Conservation (phyloP, 2,888 invertebrate genomes). For the Polydrusus tereticollis region DNA sequence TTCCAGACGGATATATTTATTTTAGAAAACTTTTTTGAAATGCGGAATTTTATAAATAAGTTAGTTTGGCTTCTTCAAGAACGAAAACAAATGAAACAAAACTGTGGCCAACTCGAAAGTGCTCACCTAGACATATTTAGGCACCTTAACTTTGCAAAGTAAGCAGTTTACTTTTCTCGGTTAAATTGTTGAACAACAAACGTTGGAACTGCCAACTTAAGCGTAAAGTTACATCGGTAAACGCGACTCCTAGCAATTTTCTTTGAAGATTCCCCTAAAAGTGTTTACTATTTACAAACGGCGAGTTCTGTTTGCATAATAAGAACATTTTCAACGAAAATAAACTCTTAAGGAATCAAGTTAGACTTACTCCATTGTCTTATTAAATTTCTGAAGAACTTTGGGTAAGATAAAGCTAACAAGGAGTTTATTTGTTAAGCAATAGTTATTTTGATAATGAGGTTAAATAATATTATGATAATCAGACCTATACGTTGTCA, state of each 20-base stretch:
- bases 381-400: background rate
- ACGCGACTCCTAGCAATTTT: conserved; percentile 21
- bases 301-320: conserved; percentile 13
- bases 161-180: conserved; percentile 19
- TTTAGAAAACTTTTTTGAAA: too few relatives aligned
- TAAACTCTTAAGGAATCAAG: background rate
- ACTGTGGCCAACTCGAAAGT: background rate
- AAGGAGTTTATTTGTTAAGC: background rate
- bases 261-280: conserved; percentile 17
- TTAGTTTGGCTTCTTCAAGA: background rate
- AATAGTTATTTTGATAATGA: too few relatives aligned
- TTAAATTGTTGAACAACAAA: conserved; percentile 17
- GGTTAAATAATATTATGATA: too few relatives aligned
- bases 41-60: too few relatives aligned
- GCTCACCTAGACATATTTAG: background rate
- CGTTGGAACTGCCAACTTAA: conserved; percentile 19
- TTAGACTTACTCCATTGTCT: background rate
- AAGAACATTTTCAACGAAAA: conserved; percentile 4
- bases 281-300: conserved; percentile 20
- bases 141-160: conserved; percentile 16
- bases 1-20: too few relatives aligned
- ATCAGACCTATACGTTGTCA: too few relatives aligned
- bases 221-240: conserved; percentile 27
- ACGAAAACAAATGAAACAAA: background rate
- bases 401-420: background rate